Percentiles rank a stretch among this genome's conserved stretches.
Evolutionary conservation across 1,140 invertebrate species (phyloP).

Genomic region (Rhizoglyphus robini): DNA sequence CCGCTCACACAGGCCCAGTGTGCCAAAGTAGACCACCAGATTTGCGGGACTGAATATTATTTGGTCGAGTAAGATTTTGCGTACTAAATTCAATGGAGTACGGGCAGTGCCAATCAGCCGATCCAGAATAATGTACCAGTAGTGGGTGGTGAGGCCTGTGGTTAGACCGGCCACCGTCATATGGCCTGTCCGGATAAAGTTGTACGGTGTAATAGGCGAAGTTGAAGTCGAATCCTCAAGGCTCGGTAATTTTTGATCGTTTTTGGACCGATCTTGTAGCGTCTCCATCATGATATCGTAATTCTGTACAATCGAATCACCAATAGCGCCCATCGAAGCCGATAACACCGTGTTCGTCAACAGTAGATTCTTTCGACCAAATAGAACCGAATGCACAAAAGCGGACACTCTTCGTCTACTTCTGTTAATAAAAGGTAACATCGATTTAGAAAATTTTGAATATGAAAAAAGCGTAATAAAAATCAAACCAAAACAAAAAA

Average conservation of each 20-base stretch:
- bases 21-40: slow-evolving; percentile 21
- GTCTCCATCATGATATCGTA: slow-evolving; percentile 50
- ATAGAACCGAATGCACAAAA: slow-evolving; percentile 22
- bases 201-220: background rate
- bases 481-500: no score
- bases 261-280: background rate
- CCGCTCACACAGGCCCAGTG: slow-evolving; percentile 20
- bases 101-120: slow-evolving; percentile 47
- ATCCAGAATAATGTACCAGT: slow-evolving; percentile 54
- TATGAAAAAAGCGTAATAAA: no score
- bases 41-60: slow-evolving; percentile 64
- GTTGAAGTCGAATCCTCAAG: no score
- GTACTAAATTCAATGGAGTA: slow-evolving; percentile 50
- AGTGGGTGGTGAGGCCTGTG: slow-evolving; percentile 44
- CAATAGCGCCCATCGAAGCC: slow-evolving; percentile 52
- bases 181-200: slow-evolving; percentile 47
- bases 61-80: slow-evolving; percentile 78
- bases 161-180: slow-evolving; percentile 64
- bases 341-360: slow-evolving; percentile 74
- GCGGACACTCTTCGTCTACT: no score
- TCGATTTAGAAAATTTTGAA: no score
- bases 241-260: no score
- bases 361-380: slow-evolving; percentile 43
- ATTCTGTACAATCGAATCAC: slow-evolving; percentile 67
- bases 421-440: no score